Conservation (phyloP, 2,888 invertebrate genomes). For the Athalia circularis region DNA sequence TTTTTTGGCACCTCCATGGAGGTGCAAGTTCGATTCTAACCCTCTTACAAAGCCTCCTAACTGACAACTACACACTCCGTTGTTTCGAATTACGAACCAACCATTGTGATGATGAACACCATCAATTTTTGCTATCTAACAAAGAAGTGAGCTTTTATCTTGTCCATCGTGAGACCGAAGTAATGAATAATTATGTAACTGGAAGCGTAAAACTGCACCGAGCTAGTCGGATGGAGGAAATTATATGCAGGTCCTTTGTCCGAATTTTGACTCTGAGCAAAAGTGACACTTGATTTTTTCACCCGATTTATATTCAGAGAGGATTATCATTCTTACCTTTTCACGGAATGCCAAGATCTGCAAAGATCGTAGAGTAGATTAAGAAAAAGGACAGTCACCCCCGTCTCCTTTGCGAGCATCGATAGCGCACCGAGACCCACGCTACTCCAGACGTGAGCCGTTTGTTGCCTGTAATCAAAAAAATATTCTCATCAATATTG, state of each 20-base stretch:
- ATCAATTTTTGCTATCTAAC: too few species aligned
- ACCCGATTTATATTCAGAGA: too few species aligned
- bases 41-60: background rate
- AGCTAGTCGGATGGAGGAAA: too few species aligned
- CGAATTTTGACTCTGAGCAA: too few species aligned
- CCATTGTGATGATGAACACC: too few species aligned
- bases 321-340: conserved; percentile 75
- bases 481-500: conserved; percentile 43
- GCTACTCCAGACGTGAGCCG: conserved; percentile 80
- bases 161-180: too few species aligned
- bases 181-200: too few species aligned
- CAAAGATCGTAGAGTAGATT: conserved; percentile 88
- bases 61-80: background rate
- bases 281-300: too few species aligned
- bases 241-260: too few species aligned
- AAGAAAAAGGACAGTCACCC: conserved; percentile 86
- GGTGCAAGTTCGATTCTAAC: conserved; percentile 17
- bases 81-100: background rate
- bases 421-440: conserved; percentile 84
- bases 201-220: too few species aligned
- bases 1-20: background rate
- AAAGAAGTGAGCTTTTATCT: too few species aligned
- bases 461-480: conserved; percentile 70
- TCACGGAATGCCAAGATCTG: conserved; percentile 82
- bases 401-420: conserved; percentile 92